A percentile compares a stretch with the other conserved stretches of the same genome.
phyloP scores from a whole-genome alignment of 2,113 vertebrate species.

The Corvus hawaiiensis region DNA sequence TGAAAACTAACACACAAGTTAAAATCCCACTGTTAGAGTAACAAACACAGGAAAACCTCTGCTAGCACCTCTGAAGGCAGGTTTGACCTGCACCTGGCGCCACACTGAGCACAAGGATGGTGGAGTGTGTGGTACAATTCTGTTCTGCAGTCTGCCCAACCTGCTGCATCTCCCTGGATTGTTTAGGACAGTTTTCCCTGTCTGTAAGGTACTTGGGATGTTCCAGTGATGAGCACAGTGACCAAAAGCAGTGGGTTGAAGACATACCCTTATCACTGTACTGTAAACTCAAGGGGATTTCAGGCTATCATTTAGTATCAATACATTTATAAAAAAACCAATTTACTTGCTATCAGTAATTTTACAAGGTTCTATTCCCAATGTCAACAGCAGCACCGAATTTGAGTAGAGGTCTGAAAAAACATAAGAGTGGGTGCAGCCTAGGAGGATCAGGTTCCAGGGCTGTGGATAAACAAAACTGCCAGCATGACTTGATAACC shows the following conservation, averaged over 20 bases:
- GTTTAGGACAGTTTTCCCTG: background rate
- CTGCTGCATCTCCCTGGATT: background rate
- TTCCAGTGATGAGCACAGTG: background rate
- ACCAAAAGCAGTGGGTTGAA: background rate
- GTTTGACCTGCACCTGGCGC: background rate
- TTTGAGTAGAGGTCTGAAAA: background rate
- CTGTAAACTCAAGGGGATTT: background rate
- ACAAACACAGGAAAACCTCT: background rate
- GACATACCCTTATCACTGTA: background rate
- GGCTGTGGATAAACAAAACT: background rate
- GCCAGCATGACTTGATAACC: background rate
- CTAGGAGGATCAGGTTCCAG: background rate
- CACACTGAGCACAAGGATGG: background rate
- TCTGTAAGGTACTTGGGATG: rapidly evolving
- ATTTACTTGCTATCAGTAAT: background rate
- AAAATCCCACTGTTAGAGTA: background rate
- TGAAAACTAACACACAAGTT: background rate
- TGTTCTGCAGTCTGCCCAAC: background rate
- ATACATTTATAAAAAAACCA: background rate
- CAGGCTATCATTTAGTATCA: background rate
- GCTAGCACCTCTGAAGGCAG: background rate
- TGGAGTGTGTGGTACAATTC: background rate
- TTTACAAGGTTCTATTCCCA: background rate
- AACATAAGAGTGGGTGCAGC: background rate
- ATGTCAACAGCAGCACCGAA: rapidly evolving